Evolutionary conservation across 2,888 invertebrate species (phyloP), one percentile per base, ranked within the genome.

Genomic region (Matsumyia berberina): DNA sequence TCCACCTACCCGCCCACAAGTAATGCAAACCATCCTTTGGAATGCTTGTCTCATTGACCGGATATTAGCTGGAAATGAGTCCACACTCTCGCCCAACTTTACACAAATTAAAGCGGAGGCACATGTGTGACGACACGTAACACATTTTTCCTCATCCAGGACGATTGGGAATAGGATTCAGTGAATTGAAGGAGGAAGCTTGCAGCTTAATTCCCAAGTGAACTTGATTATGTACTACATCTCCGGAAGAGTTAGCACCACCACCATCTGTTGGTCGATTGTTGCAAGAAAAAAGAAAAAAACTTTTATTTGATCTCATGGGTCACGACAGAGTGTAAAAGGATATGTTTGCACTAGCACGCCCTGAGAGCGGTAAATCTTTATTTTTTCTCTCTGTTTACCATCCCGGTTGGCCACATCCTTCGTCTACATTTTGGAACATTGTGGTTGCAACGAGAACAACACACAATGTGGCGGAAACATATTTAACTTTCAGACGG

Each of bases 51-150:
- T 51, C 37, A 39, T 51, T 51, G 49, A 37, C 37, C 15, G 66
- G 66, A 39, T 39, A 66, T 66, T 53, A 51, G 9, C 1, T 17
- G 66, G 51, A 66, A 66, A 49, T 37, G 35, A 57, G 35, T 62
- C 7, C 11, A 33, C 60, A 46, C 39, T 24, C 39, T 46, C n/a
- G 33, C 9, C 4, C 31, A 37, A 66, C 51, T 51, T 66, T 37
- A 49, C 51, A 29, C 24, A 66, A 66, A 66, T 51, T 37, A 53
- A 51, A 15, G 39, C 29, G 9, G 19, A 9, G 37, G 19, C 46
- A 44, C 55, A 9, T 9, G 11, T 15, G 39, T 0, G 35, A 19
- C 7, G 24, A 44, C 17, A 17, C 6, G 31, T 31, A 17, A 31
- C 6, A n/a, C 17, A 33, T 11, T 49, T 2, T 42, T 17, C 3